Evolutionary conservation across 2,797 vertebrate genomes (phyloP).

Genomic region (Ataeniobius toweri): DNA sequence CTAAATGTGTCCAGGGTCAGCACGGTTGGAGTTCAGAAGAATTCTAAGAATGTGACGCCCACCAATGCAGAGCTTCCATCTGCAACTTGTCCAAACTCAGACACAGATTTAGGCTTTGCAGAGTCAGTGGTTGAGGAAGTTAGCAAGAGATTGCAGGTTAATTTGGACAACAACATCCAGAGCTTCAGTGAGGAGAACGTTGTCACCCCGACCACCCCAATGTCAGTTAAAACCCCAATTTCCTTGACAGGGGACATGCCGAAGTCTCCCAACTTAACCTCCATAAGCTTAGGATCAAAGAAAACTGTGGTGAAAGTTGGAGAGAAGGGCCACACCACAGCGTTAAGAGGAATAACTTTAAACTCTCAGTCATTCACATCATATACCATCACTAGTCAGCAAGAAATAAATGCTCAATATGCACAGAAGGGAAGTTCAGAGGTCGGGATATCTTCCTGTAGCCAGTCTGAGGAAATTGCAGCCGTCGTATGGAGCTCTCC

Average conservation of each 20-base stretch:
- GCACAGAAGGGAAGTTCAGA: constrained; percentile 32
- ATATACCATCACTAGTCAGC: constrained; percentile 19
- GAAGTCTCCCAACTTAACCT: constrained; percentile 57
- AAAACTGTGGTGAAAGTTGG: constrained; percentile 60
- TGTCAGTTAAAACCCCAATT: constrained; percentile 19
- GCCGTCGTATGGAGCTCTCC: constrained; percentile 3
- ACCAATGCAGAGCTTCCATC: constrained; percentile 10
- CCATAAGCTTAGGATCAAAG: constrained; percentile 59
- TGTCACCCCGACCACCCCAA: constrained; percentile 16
- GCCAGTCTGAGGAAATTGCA: constrained; percentile 30
- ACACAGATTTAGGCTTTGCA: constrained; percentile 41
- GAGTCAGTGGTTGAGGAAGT: constrained; percentile 72
- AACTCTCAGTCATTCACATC: constrained; percentile 49
- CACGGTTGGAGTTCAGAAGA: constrained; percentile 15
- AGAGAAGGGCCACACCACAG: constrained; percentile 52
- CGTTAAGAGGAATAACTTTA: constrained; percentile 64
- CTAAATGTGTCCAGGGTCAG: constrained; percentile 49
- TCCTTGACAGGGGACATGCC: constrained; percentile 32
- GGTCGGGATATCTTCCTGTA: constrained; percentile 20
- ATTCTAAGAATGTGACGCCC: constrained; percentile 53
- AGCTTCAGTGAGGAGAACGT: neutral
- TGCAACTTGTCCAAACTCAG: neutral
- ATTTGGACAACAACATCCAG: constrained; percentile 59
- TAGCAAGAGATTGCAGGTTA: constrained; percentile 71
- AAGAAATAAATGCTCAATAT: constrained; percentile 14